Conservation (phyloP, 2,113 vertebrate genomes). For the Lichenostomus cassidix region DNA sequence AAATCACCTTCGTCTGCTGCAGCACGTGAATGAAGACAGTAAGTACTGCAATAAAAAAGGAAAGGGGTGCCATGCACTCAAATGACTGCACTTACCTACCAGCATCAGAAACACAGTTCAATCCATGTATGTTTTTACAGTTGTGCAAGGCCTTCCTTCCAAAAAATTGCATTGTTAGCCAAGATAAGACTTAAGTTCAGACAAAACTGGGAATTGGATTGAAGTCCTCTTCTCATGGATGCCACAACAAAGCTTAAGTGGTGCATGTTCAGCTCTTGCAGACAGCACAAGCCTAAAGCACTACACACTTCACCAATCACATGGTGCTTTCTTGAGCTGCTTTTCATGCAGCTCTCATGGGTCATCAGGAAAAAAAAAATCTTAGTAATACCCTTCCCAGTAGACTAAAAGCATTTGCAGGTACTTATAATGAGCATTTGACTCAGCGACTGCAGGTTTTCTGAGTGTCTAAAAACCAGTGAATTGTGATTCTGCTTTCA, state of each 20-base stretch:
- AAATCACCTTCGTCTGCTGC: slow-evolving; percentile 23
- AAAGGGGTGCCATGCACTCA: not conserved
- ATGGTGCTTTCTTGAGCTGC: not conserved
- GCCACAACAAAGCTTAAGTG: not conserved
- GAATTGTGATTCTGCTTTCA: not conserved
- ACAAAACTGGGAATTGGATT: not conserved
- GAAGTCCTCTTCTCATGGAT: not conserved
- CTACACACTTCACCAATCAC: not conserved
- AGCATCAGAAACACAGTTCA: not conserved
- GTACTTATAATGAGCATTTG: not conserved
- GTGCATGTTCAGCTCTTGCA: not conserved
- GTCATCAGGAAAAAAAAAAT: not conserved
- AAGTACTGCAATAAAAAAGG: slow-evolving; percentile 16
- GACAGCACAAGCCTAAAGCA: not conserved
- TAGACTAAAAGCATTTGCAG: slow-evolving; percentile 11
- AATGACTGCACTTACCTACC: not conserved
- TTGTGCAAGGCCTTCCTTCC: not conserved
- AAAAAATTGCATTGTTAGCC: not conserved
- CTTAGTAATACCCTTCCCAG: not conserved
- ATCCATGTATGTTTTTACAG: not conserved
- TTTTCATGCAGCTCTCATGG: not conserved
- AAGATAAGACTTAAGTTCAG: not conserved
- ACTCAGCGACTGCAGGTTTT: not conserved
- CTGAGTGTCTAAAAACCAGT: not conserved
- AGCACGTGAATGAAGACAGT: slow-evolving; percentile 1